Evolutionary conservation across 2,888 invertebrate genomes (phyloP).

Genomic region (Nephrocerus scutellatus): DNA sequence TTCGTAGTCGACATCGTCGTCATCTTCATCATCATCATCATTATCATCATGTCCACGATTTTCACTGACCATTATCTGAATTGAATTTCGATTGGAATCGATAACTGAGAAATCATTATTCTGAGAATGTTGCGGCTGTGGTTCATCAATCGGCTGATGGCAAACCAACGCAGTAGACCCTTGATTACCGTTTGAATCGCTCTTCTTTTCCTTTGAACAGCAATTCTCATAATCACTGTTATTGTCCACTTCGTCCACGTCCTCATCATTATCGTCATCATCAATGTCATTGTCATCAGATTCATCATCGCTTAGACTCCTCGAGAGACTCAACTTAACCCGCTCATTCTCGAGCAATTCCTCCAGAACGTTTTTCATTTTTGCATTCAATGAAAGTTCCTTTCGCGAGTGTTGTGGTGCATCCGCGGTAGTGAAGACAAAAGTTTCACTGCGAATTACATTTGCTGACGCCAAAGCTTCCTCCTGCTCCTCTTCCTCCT

Average conservation of each 20-base stretch:
- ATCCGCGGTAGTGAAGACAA: constrained; percentile 29
- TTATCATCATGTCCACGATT: constrained; percentile 8
- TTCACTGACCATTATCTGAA: constrained; percentile 29
- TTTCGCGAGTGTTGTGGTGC: constrained; percentile 18
- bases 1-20: constrained; percentile 28
- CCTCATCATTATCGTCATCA: constrained; percentile 23
- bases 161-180: constrained; percentile 28
- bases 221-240: constrained; percentile 7
- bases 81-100: constrained; percentile 39
- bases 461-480: constrained; percentile 13
- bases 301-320: constrained; percentile 41
- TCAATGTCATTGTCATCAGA: constrained; percentile 26
- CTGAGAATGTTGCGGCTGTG: neutral
- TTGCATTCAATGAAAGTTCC: constrained; percentile 47
- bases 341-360: constrained; percentile 46
- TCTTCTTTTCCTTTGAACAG: constrained; percentile 11
- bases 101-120: constrained; percentile 33
- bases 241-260: constrained; percentile 20
- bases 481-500: constrained; percentile 15
- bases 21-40: constrained; percentile 5
- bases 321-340: constrained; percentile 48
- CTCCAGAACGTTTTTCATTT: constrained; percentile 49
- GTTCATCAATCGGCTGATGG: constrained; percentile 2
- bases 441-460: constrained; percentile 37
- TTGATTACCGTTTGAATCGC: constrained; percentile 39